phyloP scores from a whole-genome alignment of 2,113 vertebrate species.

The Rhabdornis inornatus region DNA sequence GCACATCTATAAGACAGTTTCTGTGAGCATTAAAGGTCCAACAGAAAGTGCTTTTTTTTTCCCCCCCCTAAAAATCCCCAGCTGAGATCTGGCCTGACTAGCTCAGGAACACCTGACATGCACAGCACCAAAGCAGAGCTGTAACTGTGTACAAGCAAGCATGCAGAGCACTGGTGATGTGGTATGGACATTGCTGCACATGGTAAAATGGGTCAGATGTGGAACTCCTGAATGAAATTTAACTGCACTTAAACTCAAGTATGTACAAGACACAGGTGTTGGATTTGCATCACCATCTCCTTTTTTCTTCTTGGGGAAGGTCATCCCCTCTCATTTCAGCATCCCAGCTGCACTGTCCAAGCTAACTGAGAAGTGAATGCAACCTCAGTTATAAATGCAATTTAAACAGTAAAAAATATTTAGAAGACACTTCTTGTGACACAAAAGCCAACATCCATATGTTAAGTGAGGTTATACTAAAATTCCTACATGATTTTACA shows the following conservation, averaged over 20 bases:
- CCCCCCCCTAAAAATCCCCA: neutral
- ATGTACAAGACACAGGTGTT: neutral
- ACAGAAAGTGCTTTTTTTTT: neutral
- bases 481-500: neutral
- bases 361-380: neutral
- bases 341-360: neutral
- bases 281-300: neutral
- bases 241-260: neutral
- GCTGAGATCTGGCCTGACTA: neutral
- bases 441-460: neutral
- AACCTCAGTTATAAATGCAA: neutral
- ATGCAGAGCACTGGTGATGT: neutral
- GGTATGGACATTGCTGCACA: neutral
- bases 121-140: neutral
- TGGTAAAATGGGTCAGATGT: neutral
- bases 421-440: neutral
- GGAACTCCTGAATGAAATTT: neutral
- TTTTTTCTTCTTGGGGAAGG: neutral
- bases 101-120: neutral
- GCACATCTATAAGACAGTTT: neutral
- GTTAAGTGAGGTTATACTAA: neutral
- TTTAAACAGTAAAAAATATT: neutral
- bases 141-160: neutral
- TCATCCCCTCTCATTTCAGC: neutral
- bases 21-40: neutral